A percentile compares a stretch with the other conserved stretches of the same genome.
These are phyloP conservation scores for Julus scanicus DNA, from an alignment of 2,888 invertebrate species.

Conservation along the genomic window DNA sequence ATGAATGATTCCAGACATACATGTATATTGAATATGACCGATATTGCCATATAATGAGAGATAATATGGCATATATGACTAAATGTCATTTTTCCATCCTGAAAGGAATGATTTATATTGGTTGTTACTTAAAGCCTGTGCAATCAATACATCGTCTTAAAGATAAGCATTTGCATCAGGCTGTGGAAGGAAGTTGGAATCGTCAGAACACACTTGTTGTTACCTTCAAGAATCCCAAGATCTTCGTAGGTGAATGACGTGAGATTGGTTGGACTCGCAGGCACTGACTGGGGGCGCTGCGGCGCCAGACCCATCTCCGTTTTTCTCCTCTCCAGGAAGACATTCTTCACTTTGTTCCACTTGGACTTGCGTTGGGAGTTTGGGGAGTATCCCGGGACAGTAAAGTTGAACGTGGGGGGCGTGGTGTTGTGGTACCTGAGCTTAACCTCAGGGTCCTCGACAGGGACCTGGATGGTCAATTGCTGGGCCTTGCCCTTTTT, in stretches of 20 bases:
- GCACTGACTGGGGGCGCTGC: constrained; percentile 66
- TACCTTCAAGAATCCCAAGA: constrained; percentile 55
- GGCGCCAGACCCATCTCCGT: constrained; percentile 59
- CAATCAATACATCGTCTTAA: too few relatives aligned
- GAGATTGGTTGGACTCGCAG: constrained; percentile 76
- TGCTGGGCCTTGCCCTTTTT: constrained; percentile 30
- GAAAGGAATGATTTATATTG: too few relatives aligned
- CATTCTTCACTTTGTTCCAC: constrained; percentile 80
- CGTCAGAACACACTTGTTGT: too few relatives aligned
- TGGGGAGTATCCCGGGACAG: constrained; percentile 62
- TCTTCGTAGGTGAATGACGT: constrained; percentile 75
- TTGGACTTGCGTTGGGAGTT: constrained; percentile 72
- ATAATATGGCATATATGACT: too few relatives aligned
- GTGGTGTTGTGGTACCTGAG: constrained; percentile 26
- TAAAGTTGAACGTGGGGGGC: constrained; percentile 44
- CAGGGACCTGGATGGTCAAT: constrained; percentile 37
- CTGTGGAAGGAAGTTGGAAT: too few relatives aligned
- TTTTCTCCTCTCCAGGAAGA: constrained; percentile 70
- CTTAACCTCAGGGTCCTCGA: neutral
- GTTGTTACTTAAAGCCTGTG: too few relatives aligned
- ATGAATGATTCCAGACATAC: too few relatives aligned
- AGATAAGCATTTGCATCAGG: too few relatives aligned
- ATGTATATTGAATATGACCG: too few relatives aligned
- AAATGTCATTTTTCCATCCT: too few relatives aligned
- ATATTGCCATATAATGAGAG: too few relatives aligned